Base-by-base conservation (phyloP, 2,113 vertebrate genomes). In the Eira barbara region DNA sequence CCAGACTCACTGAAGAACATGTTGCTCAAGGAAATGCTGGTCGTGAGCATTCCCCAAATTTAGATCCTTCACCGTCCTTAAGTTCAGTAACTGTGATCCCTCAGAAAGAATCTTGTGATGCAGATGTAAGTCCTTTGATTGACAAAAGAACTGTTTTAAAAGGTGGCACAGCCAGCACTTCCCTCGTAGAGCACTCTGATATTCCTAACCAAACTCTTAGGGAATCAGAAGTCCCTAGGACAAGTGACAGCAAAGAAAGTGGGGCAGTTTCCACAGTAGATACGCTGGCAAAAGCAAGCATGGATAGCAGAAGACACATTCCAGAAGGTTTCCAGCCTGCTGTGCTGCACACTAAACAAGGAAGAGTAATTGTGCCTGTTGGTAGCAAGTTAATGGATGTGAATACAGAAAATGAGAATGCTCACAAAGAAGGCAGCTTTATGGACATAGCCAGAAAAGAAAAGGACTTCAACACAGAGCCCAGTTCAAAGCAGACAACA, bases 1-100 rank as follows among this genome's bases (percentile, higher is more conserved):
- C 93, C 92, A 97, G 89, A 76, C 89, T 97, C n/a, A 69, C 78
- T 47, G 98, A 98, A 89, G 97, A 98, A 82, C 27, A 18, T 82
- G 61, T 71, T 91, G 18, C 91, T 96, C 95, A 31, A 55, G 96
- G 96, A 96, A 95, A 89, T 57, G 34, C 89, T 94, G 23, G 49
- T 96, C 83, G 63, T 80, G 71, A 85, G 27, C 98, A 98, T 86
- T 97, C 98, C 86, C 0, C 93, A 73, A 21, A 95, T 94, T 8
- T 9, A 39, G 88, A 95, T 63, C n/a, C 85, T 36, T 91, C 79
- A 0, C 61, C 88, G 13, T 76, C 95, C 87, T 92, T 93, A 34
- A 59, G 83, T n/a, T 95, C 97, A 27, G 90, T 65, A 80, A 25
- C 47, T 91, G 31, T n/a, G 36, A 4, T 45, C 15, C 79, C 98